Conservation (phyloP, 2,113 vertebrate genomes). For the Manacus vitellinus region DNA sequence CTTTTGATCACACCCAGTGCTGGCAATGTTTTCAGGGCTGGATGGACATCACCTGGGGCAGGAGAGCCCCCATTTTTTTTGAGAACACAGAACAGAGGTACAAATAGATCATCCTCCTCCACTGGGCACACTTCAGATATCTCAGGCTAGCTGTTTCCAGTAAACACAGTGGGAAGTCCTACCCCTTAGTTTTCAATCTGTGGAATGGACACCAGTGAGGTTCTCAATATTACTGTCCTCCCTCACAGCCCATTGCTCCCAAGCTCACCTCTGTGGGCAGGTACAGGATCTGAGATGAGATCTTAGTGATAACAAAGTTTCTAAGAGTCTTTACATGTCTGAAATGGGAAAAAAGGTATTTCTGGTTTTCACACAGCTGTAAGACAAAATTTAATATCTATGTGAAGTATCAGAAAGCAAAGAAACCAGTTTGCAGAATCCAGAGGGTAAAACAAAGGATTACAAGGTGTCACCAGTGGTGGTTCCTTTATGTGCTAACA, state of each 20-base stretch:
- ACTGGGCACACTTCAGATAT: background rate
- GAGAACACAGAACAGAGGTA: background rate
- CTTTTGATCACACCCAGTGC: background rate
- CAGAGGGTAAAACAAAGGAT: background rate
- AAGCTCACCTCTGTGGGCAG: background rate
- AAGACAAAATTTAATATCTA: background rate
- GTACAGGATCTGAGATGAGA: background rate
- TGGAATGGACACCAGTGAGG: background rate
- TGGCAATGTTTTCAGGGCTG: background rate
- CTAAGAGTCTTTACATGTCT: background rate
- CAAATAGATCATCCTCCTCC: background rate
- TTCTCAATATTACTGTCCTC: background rate
- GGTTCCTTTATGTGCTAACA: background rate
- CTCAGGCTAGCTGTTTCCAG: background rate
- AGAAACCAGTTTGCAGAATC: background rate
- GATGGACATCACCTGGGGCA: background rate
- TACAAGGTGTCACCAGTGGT: rapidly evolving
- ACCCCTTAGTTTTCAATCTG: background rate
- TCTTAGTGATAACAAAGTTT: background rate
- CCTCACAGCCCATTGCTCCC: background rate
- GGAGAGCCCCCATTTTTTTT: background rate
- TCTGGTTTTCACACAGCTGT: background rate
- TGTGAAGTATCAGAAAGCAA: background rate
- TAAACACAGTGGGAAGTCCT: background rate
- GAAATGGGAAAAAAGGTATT: background rate